Base-by-base conservation (phyloP, 2,113 vertebrate species). In the Chionis minor region DNA sequence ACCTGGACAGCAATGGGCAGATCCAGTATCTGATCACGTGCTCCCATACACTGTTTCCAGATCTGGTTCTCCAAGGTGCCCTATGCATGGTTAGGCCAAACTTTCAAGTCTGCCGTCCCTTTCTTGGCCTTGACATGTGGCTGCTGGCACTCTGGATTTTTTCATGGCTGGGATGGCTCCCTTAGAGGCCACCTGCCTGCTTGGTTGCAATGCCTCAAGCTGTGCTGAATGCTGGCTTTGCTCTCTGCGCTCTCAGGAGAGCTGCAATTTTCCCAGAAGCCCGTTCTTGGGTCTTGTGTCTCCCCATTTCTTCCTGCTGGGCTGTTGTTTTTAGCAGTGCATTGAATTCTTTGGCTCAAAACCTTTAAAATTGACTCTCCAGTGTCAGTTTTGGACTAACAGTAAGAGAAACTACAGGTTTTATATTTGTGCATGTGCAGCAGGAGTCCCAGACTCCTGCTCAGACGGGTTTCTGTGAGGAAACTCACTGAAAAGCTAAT, bases 71-170 rank as follows among this genome's bases (percentile, higher is more conserved):
- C 27, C 9, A 24, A 69, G 32, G 28, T 56, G 23, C 0, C 1
- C 9, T 35, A 1, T 11, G 10, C 3, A 0, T 27, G 28, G 32
- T 51, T 38, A 71, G 42, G 59, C 5, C 22, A 51, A 10, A 3
- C 52, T 58, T 87, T 26, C 2, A 2, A 8, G 6, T 22, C 40
- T 62, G 7, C 38, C 47, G 1, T 28, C 14, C 30, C 24, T 87
- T 74, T 71, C 47, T 62, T 61, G 66, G 16, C 32, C 47, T 58
- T 45, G 79, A 11, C 18, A 28, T 0, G 0, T 1, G 3, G 20
- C 59, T 92, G 69, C 54, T 81, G 56, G 24, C 12, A 8, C 42
- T 51, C 27, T 26, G 70, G 6, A 3, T 42, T 78, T 91, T 55
- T 51, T 78, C 10, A 5, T 1, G 5, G 11, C 33, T 62, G 21